Base-by-base conservation (phyloP, 2,888 invertebrate species). In the Asteroscopus sphinx region DNA sequence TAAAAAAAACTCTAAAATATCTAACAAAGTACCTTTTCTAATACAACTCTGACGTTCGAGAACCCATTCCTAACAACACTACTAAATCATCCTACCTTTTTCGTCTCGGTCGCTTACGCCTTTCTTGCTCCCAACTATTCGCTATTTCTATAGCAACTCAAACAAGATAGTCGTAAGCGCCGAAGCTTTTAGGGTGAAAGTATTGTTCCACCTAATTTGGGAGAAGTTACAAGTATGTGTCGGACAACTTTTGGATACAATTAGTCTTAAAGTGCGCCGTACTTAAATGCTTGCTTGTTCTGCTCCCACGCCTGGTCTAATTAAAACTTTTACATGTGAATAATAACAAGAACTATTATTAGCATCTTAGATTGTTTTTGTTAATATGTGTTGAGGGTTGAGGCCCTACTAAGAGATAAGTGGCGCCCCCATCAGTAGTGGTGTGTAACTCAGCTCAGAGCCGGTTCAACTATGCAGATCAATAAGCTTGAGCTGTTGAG, bases 201-300 rank as follows among this genome's bases (percentile, higher is more conserved):
- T 44, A 48, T 48, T 35, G 48, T 44, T 48, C 42, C 52, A 26
- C n/a, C 36, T 39, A 35, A 30, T 52, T 40, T 68, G 30, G 28
- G 30, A 11, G 11, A 61, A 68, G 35, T 61, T 49, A 25, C 28
- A 32, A 51, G 39, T 51, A 26, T 40, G 9, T 60, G 51, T 55
- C 8, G 32, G 13, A 35, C 16, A 51, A 66, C 12, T 62, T 68
- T 36, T 39, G 41, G 26, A 56, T 46, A 62, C 55, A 55, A 42
- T 36, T 51, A 55, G 26, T 42, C 6, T 32, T 39, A 15, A 39
- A 55, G 48, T 52, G 35, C 15, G 21, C 25, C 17, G 16, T 33
- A 28, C 16, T 36, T 30, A 13, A 15, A 17, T 11, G 35, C 17
- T 26, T 32, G 41, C 36, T 46, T 33, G 35, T 32, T 30, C n/a